Conservation (phyloP, 2,113 vertebrate species). For the Pogonocichla stellata region DNA sequence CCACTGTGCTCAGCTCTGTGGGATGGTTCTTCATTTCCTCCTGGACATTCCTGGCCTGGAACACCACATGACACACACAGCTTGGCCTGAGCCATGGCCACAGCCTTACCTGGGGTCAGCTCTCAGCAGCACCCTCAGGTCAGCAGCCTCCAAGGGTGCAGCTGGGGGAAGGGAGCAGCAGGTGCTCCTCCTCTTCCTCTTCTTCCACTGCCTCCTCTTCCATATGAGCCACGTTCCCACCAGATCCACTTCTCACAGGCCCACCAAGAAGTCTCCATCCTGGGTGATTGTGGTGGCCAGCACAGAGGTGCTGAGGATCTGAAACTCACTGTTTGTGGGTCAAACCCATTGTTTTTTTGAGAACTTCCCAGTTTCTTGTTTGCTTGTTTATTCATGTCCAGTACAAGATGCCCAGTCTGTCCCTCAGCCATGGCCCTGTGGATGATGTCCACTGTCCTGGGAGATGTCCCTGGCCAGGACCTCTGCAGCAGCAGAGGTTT, state of each 20-base stretch:
- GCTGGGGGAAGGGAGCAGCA: background rate
- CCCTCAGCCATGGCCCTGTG: background rate
- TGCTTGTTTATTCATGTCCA: background rate
- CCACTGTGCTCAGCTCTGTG: background rate
- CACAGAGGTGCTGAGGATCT: background rate
- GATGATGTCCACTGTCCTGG: background rate
- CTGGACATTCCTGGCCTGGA: background rate
- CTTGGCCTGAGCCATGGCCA: rapidly evolving
- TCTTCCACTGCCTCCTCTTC: background rate
- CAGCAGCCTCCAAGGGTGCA: background rate
- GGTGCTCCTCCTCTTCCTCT: background rate
- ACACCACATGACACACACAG: rapidly evolving
- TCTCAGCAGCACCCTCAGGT: rapidly evolving
- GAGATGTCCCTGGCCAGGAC: background rate
- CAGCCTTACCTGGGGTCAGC: background rate
- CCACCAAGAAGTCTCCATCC: background rate
- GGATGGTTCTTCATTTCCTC: background rate
- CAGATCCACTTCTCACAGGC: background rate
- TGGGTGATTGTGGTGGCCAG: background rate
- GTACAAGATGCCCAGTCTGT: background rate
- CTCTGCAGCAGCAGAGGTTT: background rate
- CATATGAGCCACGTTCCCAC: background rate
- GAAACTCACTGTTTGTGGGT: background rate
- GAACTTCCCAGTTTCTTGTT: background rate
- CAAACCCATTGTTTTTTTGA: background rate